Evolutionary conservation across 1,140 invertebrate species (phyloP).

Genomic region (Pseudachorutes palmiensis): DNA sequence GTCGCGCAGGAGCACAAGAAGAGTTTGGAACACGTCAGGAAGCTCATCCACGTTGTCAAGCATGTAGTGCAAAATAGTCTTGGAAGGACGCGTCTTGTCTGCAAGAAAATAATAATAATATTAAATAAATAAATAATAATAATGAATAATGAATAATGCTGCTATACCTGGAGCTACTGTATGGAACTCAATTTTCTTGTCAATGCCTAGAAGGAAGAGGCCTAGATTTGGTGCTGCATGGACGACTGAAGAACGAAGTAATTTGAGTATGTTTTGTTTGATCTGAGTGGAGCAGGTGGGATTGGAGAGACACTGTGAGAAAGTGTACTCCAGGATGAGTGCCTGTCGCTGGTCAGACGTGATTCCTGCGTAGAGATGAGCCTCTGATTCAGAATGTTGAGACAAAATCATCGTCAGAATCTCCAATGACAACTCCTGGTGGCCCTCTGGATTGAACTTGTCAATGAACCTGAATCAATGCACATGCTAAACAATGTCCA

Average conservation of each 20-base stretch:
- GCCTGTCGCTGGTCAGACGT: constrained; percentile 13
- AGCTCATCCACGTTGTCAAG: constrained; percentile 22
- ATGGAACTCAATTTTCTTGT: constrained; percentile 33
- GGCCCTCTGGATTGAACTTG: constrained; percentile 17
- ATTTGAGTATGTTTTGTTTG: constrained; percentile 21
- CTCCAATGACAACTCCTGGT: constrained; percentile 25
- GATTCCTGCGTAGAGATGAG: constrained; percentile 23
- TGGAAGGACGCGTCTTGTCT: constrained; percentile 22
- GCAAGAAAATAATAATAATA: constrained; percentile 3
- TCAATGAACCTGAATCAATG: constrained; percentile 36
- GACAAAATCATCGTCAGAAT: constrained; percentile 28
- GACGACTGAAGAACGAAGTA: constrained; percentile 23
- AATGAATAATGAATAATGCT: background rate
- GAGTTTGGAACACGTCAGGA: constrained; percentile 23
- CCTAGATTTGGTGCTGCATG: constrained; percentile 34
- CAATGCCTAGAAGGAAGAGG: constrained; percentile 24
- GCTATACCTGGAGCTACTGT: constrained; percentile 20
- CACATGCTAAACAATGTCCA: too few species aligned
- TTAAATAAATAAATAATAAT: constrained; percentile 3
- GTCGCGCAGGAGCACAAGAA: constrained; percentile 25
- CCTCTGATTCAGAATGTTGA: constrained; percentile 22
- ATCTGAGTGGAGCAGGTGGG: constrained; percentile 6
- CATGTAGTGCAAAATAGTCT: constrained; percentile 30
- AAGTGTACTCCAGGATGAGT: constrained; percentile 25
- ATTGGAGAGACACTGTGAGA: constrained; percentile 25